phyloP scores from a whole-genome alignment of 2,888 invertebrate genomes.

The Chelonus formosanus region DNA sequence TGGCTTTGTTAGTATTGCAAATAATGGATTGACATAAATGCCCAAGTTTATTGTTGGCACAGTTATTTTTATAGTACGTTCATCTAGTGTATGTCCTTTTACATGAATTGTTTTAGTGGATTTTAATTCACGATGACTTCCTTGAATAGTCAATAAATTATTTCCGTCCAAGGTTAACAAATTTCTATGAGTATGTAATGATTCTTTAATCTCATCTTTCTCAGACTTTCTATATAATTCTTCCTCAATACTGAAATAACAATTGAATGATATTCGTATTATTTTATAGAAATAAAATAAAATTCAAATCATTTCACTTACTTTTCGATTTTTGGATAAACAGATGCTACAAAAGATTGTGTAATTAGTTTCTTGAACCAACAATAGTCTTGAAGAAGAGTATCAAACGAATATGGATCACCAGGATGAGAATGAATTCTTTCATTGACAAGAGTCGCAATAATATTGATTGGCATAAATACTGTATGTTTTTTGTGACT shows the following conservation, averaged over 20 bases:
- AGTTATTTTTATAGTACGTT: conserved; percentile 74
- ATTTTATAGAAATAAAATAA: neutral
- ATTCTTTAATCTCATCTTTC: conserved; percentile 63
- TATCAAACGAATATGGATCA: conserved; percentile 64
- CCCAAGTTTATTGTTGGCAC: conserved; percentile 78
- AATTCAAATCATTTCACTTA: conserved; percentile 25
- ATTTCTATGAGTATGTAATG: conserved; percentile 56
- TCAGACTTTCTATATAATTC: conserved; percentile 61
- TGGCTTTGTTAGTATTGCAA: conserved; percentile 75
- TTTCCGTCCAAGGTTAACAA: conserved; percentile 52
- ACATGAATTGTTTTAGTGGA: conserved; percentile 44
- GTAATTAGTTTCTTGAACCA: conserved; percentile 67
- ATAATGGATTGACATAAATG: conserved; percentile 78
- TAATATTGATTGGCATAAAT: conserved; percentile 77
- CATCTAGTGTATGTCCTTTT: conserved; percentile 71
- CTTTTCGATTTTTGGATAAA: conserved; percentile 48
- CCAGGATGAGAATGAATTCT: conserved; percentile 65
- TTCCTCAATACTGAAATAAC: conserved; percentile 60
- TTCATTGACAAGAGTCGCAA: conserved; percentile 72
- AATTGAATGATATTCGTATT: conserved; percentile 6
- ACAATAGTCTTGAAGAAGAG: conserved; percentile 67
- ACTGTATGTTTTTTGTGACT: conserved; percentile 76
- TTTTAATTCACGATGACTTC: conserved; percentile 49
- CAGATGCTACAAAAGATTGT: conserved; percentile 44
- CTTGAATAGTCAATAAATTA: conserved; percentile 49